phyloP scores from a whole-genome alignment of 2,888 invertebrate genomes.

The Perizoma affinitatum region DNA sequence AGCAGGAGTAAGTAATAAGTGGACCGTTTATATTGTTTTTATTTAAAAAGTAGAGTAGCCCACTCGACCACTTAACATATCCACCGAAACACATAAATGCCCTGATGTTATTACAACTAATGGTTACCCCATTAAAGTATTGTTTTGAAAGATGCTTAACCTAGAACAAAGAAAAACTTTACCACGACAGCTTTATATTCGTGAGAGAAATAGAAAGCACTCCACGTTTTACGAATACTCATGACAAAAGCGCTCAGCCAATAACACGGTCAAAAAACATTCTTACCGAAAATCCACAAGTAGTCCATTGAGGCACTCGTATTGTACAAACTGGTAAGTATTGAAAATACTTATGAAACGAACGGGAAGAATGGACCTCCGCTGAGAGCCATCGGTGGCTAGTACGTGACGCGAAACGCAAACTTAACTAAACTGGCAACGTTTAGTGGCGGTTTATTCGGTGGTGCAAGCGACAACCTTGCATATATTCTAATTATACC shows the following conservation, averaged over 20 bases:
- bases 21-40: too few relatives aligned
- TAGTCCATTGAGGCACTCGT: constrained; percentile 41
- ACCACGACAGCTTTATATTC: too few relatives aligned
- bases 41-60: too few relatives aligned
- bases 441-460: constrained; percentile 49
- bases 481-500: too few relatives aligned
- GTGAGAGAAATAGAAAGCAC: constrained; percentile 5
- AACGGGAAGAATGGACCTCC: constrained; percentile 59
- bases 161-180: too few relatives aligned
- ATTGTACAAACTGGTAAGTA: constrained; percentile 61
- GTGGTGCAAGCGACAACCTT: constrained; percentile 20
- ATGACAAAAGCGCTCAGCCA: constrained; percentile 19
- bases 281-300: constrained; percentile 38
- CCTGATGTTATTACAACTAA: too few relatives aligned
- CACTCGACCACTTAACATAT: too few relatives aligned
- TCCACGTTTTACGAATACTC: constrained; percentile 7
- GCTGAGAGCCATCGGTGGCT: constrained; percentile 59
- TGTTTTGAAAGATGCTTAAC: too few relatives aligned
- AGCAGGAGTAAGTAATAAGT: too few relatives aligned
- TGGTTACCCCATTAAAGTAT: too few relatives aligned
- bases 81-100: too few relatives aligned
- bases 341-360: constrained; percentile 65
- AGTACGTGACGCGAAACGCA: constrained; percentile 64
- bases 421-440: constrained; percentile 54
- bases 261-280: constrained; percentile 32